Base-by-base conservation (phyloP, 2,797 vertebrate genomes). In the Carduelis carduelis region DNA sequence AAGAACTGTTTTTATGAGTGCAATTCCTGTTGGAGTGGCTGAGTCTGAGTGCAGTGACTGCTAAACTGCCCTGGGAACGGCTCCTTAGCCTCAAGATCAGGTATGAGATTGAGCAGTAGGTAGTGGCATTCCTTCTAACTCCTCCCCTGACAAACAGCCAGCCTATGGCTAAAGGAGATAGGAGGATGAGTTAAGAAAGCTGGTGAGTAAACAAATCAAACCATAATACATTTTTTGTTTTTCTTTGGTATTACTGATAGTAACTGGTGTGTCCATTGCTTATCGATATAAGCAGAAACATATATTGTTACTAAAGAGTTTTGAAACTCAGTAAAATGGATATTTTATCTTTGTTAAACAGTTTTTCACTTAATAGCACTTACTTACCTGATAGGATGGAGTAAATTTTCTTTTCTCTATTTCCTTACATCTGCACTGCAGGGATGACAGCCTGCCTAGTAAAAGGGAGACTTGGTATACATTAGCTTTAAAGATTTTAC, bases 161-260 rank as follows among this genome's bases (percentile, higher is more conserved):
- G 35, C 8, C 55, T 41, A 1, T 37, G n/a, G 12, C 24, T 61
- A 16, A 64, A 56, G 32, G 35, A 50, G 35, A 43, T 7, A 43
- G 28, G 18, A 65, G 4, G 4, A 0, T 14, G 57, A 77, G 32
- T 87, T 69, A 57, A 61, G 50, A 78, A 66, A 63, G 4, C 11
- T n/a, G 8, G 4, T 53, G n/a, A 49, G 3, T 21, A 28, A 70
- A 70, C 1, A 0, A 85, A 68, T 69, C 46, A 39, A n/a, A 43
- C 15, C 0, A 0, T 12, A 56, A 49, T 19, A 43, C 0, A 2
- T 14, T 49, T 71, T 41, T 78, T 49, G 3, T 18, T 56, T 61
- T 64, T 52, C 26, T 41, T 66, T 21, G 3, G 2, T 43, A 10
- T 39, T 39, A 6, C 21, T 89, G 8, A 26, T 61, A 66, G 41